Evolutionary conservation across 2,113 vertebrate species (phyloP), one percentile per base, ranked within the genome.

Genomic region (Lethenteron camtschaticum): DNA sequence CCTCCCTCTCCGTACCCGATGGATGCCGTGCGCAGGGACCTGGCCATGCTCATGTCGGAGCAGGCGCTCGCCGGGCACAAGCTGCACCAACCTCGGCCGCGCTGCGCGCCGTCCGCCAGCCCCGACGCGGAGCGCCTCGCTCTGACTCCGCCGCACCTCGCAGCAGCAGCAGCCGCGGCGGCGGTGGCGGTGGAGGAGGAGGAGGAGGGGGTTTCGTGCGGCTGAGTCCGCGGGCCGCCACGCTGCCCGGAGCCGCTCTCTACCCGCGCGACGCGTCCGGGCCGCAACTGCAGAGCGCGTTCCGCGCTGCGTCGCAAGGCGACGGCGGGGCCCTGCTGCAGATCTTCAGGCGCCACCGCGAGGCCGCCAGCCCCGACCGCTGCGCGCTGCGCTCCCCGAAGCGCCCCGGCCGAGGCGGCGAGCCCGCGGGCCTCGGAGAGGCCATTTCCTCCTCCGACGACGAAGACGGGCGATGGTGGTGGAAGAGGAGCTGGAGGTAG

Each of bases 401-500:
- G 24, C 24, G 24, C 24, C 24, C 24, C 24, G 24, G 24, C 24
- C 24, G 24, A 41, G 24, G 24, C 24, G 24, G 24, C 24, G 24
- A 41, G 24, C 24, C 24, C 24, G 24, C 24, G 24, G 24, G 24
- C 24, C 24, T 41, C 24, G 24, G 24, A 41, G 24, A 41, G 24
- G 24, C 24, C 3, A 41, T 41, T 41, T 41, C 24, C 24, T 41
- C 24, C 20, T 66, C 60, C 60, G 60, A 66, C 14, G 60, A 66
- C 60, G 24, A 41, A 4, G 24, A 41, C 24, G 24, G 24, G 24
- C 24, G 24, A 41, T 41, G 24, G 20, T 20, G 8, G 60, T 66
- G 20, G 60, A 66, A 66, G 60, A 66, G 60, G 60, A 66, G 60
- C 60, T 66, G 60, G 60, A 66, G 20, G 60, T 66, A 20, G 20